Base-by-base conservation (phyloP, 2,113 vertebrate species). In the Mormyrus iriodes region DNA sequence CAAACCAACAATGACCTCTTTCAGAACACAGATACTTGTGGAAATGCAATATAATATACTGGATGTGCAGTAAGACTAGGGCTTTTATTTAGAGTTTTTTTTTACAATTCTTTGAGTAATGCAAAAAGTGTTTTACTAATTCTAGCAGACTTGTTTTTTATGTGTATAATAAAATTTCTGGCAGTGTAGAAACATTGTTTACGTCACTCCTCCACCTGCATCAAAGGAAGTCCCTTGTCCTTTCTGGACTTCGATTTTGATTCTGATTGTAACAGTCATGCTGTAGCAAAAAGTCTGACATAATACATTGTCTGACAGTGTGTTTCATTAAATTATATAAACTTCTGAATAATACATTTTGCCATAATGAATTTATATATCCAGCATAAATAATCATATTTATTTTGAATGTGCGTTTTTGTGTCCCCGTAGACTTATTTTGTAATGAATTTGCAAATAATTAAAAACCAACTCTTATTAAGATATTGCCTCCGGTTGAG, bases 391-490 rank as follows among this genome's bases (percentile, higher is more conserved):
- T 21, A 87, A 35, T 39, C 31, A 31, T 58, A 27, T 88, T 73
- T 88, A 49, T 73, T 73, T 73, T 17, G 24, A 88, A 44, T 39
- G 42, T 46, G 65, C 27, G 4, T 39, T 76, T 76, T 24, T 49
- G 58, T 88, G 46, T 61, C 87, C 87, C 44, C 27, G 13, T 61
- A 88, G 61, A 49, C 87, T 48, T 76, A 39, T 69, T 73, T 35
- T 39, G 31, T 88, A 73, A 65, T 88, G n/a, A 24, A 88, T 88
- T 88, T 69, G 35, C 86, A 88, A 65, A 39, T 88, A 88, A 88
- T 88, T 55, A 88, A 52, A 58, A 24, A 13, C 39, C 86, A 88
- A 65, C 39, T 88, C 58, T 65, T 69, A 46, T 65, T 46, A 88
- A 88, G 19, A 46, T 65, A 48, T 69, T 46, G 58, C 58, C 55